phyloP scores from a whole-genome alignment of 2,888 invertebrate species.

The Drosophila parthenogenetica region DNA sequence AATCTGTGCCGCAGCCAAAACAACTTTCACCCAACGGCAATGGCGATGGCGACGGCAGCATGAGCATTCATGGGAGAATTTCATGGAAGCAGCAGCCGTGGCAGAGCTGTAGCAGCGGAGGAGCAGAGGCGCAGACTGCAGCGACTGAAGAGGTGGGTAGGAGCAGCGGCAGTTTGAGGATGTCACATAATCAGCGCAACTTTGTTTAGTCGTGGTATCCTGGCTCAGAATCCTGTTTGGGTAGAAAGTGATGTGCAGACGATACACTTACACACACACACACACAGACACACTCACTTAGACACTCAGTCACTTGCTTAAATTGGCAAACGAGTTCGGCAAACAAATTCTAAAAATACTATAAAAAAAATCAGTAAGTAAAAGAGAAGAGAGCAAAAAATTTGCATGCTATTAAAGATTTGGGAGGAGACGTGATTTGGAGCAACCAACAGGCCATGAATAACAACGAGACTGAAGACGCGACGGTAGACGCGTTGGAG shows the following conservation, averaged over 20 bases:
- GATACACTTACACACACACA: slow-evolving; percentile 20
- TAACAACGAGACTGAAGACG: slow-evolving; percentile 40
- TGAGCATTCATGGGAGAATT: not conserved
- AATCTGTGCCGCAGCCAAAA: slow-evolving; percentile 66
- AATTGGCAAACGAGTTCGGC: slow-evolving; percentile 61
- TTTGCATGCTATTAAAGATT: slow-evolving; percentile 51
- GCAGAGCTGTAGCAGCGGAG: not conserved
- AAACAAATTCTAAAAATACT: slow-evolving; percentile 62
- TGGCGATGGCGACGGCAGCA: not conserved
- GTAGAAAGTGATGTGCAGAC: slow-evolving; percentile 77
- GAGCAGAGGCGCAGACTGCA: not conserved
- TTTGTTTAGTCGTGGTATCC: slow-evolving; percentile 58
- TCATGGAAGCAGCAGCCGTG: not conserved
- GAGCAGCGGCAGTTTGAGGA: slow-evolving; percentile 32
- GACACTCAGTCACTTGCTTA: slow-evolving; percentile 20
- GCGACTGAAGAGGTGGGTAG: not conserved
- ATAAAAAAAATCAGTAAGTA: slow-evolving; percentile 16
- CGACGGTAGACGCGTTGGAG: not conserved
- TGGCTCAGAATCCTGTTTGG: slow-evolving; percentile 73
- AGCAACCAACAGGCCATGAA: slow-evolving; percentile 58
- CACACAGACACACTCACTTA: slow-evolving; percentile 14
- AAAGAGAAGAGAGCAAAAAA: slow-evolving; percentile 29
- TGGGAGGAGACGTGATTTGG: slow-evolving; percentile 62
- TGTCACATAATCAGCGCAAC: slow-evolving; percentile 65
- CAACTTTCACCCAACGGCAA: slow-evolving; percentile 67